Evolutionary conservation across 2,797 vertebrate genomes (phyloP).

Genomic region (Aphelocoma californica): DNA sequence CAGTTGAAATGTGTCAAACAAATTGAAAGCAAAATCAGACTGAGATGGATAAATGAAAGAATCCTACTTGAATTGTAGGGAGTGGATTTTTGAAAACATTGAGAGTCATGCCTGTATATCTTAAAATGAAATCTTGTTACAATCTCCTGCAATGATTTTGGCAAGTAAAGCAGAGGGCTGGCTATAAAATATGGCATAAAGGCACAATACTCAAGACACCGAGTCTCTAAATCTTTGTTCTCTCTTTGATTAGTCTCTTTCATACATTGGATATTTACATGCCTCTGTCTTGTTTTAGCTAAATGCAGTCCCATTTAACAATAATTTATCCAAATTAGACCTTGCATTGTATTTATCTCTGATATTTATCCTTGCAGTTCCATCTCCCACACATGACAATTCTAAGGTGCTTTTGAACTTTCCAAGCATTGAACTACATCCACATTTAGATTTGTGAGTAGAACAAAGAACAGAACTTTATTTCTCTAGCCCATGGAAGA

Average conservation of each 20-base stretch:
- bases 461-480: not conserved
- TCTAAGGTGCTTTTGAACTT: not conserved
- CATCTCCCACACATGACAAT: not conserved
- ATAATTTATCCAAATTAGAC: not conserved
- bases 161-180: not conserved
- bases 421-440: not conserved
- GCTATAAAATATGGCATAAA: not conserved
- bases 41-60: not conserved
- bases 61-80: not conserved
- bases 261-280: not conserved
- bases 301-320: not conserved
- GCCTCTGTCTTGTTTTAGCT: not conserved
- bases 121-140: not conserved
- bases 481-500: not conserved
- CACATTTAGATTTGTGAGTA: not conserved
- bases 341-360: not conserved
- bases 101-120: fast-evolving
- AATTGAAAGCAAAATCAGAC: not conserved
- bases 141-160: not conserved
- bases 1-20: not conserved
- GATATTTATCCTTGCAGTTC: not conserved
- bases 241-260: not conserved
- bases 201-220: not conserved
- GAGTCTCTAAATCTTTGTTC: not conserved
- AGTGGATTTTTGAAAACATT: not conserved